Evolutionary conservation across 2,113 vertebrate species (phyloP), one percentile per base, ranked within the genome.

Genomic region (Microcebus griseorufus): DNA sequence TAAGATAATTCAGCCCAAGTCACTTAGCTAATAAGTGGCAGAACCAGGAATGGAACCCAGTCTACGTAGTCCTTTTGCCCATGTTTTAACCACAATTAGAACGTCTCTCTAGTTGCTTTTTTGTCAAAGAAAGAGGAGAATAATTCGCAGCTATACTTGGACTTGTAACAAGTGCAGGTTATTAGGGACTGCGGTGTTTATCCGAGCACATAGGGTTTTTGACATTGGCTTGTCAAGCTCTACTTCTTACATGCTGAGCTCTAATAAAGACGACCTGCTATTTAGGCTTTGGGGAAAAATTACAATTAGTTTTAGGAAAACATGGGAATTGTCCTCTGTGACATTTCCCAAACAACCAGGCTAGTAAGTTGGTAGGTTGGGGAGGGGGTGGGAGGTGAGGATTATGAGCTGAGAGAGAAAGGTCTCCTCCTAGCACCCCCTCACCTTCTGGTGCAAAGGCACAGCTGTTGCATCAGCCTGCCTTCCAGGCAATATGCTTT

Each of bases 291-390:
- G 20, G 42, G 18, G 73, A 23, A 88, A 95, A 93, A 79, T 79
- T 82, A 78, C 62, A 90, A 88, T 93, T 93, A 80, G 73, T 81
- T 96, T 96, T 95, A 84, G 53, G 87, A 88, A 97, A 97, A 94
- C 70, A 95, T 88, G 25, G 67, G 62, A 89, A 96, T 88, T 89
- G n/a, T 82, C 83, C 88, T 27, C 87, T 79, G 67, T 92, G 86
- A 88, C 64, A 93, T 95, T 96, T 94, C 70, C 45, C 60, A 95
- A 94, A 95, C 42, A 96, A 85, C 45, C 27, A 72, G 22, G n/a
- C 69, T 80, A 86, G 32, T 69, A 88, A 83, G 45, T 89, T 58
- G 37, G 16, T 73, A 76, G 39, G 18, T 1, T 95, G 37, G 20
- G 27, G 25, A 69, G 8, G 65, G 13, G 5, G 29, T 32, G 23